Evolutionary conservation across 2,113 vertebrate genomes (phyloP).

Genomic region (Anguilla japonica): DNA sequence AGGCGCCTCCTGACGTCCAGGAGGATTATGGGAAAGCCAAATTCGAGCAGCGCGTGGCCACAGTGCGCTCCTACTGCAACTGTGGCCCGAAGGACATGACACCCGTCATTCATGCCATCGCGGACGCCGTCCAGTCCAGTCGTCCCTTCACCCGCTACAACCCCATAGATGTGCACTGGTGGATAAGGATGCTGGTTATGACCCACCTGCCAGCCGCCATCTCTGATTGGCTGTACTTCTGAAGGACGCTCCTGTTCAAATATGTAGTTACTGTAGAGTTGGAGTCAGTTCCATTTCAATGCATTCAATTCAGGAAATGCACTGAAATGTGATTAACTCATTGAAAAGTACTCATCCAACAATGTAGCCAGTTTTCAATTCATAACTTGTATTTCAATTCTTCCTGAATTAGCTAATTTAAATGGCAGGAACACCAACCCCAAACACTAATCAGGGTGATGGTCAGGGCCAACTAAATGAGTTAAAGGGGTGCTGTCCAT

Average conservation of each 20-base stretch:
- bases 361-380: too few relatives aligned
- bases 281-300: too few relatives aligned
- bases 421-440: too few relatives aligned
- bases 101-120: slow-evolving; percentile 72
- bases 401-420: too few relatives aligned
- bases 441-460: too few relatives aligned
- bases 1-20: slow-evolving; percentile 59
- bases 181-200: slow-evolving; percentile 77
- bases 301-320: too few relatives aligned
- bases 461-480: too few relatives aligned
- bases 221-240: slow-evolving; percentile 77
- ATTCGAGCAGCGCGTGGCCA: slow-evolving; percentile 66
- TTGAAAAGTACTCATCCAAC: too few relatives aligned
- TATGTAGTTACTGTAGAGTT: neutral
- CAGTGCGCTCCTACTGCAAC: slow-evolving; percentile 72
- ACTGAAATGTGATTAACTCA: too few relatives aligned
- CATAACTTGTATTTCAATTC: too few relatives aligned
- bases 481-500: neutral
- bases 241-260: neutral
- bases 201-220: slow-evolving; percentile 77
- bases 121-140: slow-evolving; percentile 69
- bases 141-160: slow-evolving; percentile 74
- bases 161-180: slow-evolving; percentile 78
- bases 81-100: slow-evolving; percentile 68
- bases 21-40: slow-evolving; percentile 76